phyloP scores from a whole-genome alignment of 2,113 vertebrate species.

The Dolichotis patagonum region DNA sequence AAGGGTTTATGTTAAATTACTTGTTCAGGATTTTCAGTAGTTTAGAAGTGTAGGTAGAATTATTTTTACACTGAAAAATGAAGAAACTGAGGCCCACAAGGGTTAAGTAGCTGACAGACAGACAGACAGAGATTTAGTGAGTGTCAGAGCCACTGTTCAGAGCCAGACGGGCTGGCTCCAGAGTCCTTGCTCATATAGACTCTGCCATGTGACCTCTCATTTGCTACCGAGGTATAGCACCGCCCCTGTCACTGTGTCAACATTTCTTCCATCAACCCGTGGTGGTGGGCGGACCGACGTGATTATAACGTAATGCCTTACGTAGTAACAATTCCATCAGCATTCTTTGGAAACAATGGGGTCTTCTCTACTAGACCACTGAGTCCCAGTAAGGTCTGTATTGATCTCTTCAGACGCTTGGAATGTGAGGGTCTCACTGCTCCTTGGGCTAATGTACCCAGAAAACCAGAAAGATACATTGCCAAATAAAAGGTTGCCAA shows the following conservation, averaged over 20 bases:
- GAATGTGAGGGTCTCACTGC: neutral
- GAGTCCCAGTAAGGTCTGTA: neutral
- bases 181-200: neutral
- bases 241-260: neutral
- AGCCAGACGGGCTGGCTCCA: neutral
- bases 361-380: neutral
- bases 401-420: neutral
- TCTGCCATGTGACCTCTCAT: neutral
- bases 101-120: neutral
- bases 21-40: constrained; percentile 9
- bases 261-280: neutral
- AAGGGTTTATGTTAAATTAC: constrained; percentile 11
- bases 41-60: neutral
- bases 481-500: neutral
- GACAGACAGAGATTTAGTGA: neutral
- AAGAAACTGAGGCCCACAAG: neutral
- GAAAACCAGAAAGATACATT: neutral
- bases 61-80: neutral
- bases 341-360: neutral
- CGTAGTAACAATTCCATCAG: neutral
- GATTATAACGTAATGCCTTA: neutral
- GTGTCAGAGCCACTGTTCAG: neutral
- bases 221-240: neutral
- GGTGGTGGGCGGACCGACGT: neutral
- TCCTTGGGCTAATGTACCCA: neutral